Percentiles rank a stretch among this genome's conserved stretches.
These are phyloP conservation scores for Pseudorasbora parva DNA, from an alignment of 2,113 vertebrate genomes.

Conservation along the genomic window DNA sequence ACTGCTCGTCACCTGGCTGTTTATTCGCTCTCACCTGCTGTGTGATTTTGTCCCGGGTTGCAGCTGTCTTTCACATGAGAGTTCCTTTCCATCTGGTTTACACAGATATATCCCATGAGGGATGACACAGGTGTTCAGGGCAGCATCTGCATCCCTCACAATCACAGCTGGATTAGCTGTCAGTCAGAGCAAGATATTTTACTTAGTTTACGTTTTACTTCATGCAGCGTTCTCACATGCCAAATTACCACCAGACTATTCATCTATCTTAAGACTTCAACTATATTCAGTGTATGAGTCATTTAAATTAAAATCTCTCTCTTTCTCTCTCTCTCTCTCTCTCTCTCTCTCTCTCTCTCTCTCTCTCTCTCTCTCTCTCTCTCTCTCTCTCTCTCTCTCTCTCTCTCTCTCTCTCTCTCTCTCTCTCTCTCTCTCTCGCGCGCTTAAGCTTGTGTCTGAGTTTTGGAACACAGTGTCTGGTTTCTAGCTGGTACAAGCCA, in stretches of 20 bases:
- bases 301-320: not conserved
- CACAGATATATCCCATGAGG: not conserved
- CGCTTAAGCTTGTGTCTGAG: not conserved
- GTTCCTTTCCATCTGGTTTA: not conserved
- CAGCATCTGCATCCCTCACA: conserved; percentile 29
- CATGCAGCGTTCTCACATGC: not conserved
- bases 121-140: conserved; percentile 31
- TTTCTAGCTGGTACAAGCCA: too few species aligned
- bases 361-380: too few species aligned
- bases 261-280: not conserved
- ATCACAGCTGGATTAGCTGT: conserved; percentile 37
- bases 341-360: too few species aligned
- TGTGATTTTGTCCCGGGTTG: not conserved
- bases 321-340: too few species aligned
- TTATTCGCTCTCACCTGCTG: not conserved
- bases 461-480: not conserved
- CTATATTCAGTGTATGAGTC: not conserved
- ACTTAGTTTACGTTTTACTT: conserved; percentile 9
- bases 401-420: too few species aligned
- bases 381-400: too few species aligned
- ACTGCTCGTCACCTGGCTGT: not conserved
- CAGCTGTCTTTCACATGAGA: not conserved
- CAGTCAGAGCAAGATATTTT: conserved; percentile 11
- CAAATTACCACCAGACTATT: not conserved
- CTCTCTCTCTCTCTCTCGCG: too few species aligned